Conservation (phyloP, 2,113 vertebrate species). For the Sarotherodon lohbergeri region DNA sequence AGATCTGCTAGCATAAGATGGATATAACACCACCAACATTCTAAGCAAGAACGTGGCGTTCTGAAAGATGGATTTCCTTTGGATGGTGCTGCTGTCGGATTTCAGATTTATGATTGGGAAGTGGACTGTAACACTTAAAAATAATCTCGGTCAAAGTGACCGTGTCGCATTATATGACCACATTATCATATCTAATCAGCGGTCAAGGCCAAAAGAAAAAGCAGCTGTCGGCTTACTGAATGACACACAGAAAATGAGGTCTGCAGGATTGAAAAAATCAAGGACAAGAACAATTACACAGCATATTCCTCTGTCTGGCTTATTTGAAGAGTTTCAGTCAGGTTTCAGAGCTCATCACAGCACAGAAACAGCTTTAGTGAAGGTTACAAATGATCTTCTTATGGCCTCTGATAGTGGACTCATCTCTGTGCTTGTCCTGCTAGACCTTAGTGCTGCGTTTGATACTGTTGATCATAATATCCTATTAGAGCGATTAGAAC, state of each 20-base stretch:
- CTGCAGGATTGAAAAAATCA: neutral
- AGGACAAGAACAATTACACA: neutral
- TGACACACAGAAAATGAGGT: neutral
- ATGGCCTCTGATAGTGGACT: too few relatives aligned
- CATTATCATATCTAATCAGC: conserved; percentile 20
- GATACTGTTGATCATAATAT: too few relatives aligned
- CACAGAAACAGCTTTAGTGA: too few relatives aligned
- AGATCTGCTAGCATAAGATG: neutral
- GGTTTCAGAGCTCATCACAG: too few relatives aligned
- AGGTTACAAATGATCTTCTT: too few relatives aligned
- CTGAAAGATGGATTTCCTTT: neutral
- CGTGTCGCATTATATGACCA: neutral
- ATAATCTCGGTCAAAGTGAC: neutral
- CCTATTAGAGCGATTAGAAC: too few relatives aligned
- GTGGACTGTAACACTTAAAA: neutral
- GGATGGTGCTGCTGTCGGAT: neutral
- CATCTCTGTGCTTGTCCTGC: too few relatives aligned
- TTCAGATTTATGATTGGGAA: neutral
- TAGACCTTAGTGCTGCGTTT: too few relatives aligned
- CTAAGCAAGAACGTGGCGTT: accelerated
- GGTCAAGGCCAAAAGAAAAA: neutral
- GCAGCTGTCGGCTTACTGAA: neutral
- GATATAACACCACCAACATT: neutral
- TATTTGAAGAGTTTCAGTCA: too few relatives aligned
- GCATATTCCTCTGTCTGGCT: neutral